phyloP scores from a whole-genome alignment of 2,797 vertebrate genomes.

The Ctenochaetus hawaiiensis region DNA sequence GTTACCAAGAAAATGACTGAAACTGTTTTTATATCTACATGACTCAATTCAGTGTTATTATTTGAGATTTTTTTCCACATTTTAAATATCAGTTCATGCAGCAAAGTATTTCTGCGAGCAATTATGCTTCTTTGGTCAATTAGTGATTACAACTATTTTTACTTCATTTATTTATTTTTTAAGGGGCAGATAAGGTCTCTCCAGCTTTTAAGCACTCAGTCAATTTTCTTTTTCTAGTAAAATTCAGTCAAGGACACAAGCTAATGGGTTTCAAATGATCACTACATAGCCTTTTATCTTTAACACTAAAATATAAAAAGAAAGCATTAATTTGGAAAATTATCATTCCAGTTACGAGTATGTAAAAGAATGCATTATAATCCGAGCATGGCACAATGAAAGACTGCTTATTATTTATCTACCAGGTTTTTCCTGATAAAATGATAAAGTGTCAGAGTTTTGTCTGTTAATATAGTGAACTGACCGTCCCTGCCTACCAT shows the following conservation, averaged over 20 bases:
- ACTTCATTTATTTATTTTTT: too few relatives aligned
- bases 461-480: slow-evolving; percentile 39
- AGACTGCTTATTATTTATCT: slow-evolving; percentile 2
- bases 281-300: not conserved
- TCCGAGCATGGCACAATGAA: not conserved
- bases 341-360: slow-evolving; percentile 1
- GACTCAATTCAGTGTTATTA: slow-evolving; percentile 38
- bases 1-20: slow-evolving; percentile 27
- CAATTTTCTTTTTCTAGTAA: slow-evolving; percentile 8
- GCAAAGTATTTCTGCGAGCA: slow-evolving; percentile 41
- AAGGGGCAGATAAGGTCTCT: slow-evolving; percentile 5
- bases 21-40: slow-evolving; percentile 12
- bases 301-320: slow-evolving; percentile 2
- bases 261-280: slow-evolving; percentile 18
- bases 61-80: slow-evolving; percentile 6
- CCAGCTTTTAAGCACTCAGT: slow-evolving; percentile 10
- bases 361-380: slow-evolving; percentile 9
- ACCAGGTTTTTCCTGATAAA: slow-evolving; percentile 26
- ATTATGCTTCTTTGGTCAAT: slow-evolving; percentile 45
- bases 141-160: slow-evolving; percentile 11
- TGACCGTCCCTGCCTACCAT: slow-evolving; percentile 24
- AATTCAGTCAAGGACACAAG: slow-evolving; percentile 14
- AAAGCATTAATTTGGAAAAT: slow-evolving; percentile 13
- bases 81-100: slow-evolving; percentile 19
- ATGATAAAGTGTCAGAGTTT: slow-evolving; percentile 48